Evolutionary conservation across 2,888 invertebrate species (phyloP).

Genomic region (Oxytorus armatus): DNA sequence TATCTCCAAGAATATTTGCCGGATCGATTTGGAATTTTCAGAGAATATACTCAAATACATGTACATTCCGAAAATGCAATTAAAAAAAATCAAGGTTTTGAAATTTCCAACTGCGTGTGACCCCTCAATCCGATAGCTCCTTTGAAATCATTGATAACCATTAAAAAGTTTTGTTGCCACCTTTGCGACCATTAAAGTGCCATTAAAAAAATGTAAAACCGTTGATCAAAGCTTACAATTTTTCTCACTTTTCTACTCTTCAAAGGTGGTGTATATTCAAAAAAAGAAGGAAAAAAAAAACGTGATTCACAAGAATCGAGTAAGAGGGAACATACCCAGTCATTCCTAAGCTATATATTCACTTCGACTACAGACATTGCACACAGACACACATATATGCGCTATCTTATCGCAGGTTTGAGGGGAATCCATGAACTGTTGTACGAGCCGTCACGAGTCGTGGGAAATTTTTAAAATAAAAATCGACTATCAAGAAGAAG

Average conservation of each 20-base stretch:
- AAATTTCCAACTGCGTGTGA: no score
- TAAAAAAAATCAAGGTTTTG: no score
- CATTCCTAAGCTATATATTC: conserved; percentile 9
- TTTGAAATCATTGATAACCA: no score
- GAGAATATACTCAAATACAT: no score
- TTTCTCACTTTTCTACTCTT: background rate
- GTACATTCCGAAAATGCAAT: no score
- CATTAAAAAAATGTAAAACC: background rate
- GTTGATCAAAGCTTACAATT: background rate
- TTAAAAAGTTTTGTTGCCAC: no score
- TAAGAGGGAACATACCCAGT: background rate
- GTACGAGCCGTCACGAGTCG: conserved; percentile 24
- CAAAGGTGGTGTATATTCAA: background rate
- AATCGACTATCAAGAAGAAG: conserved; percentile 16
- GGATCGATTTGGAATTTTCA: no score
- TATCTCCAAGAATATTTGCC: no score
- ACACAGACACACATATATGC: background rate
- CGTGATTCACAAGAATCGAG: conserved; percentile 32
- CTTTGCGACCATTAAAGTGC: no score
- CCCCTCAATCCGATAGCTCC: no score
- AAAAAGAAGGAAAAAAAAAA: background rate
- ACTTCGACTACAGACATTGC: conserved; percentile 8
- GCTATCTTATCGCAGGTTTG: conserved; percentile 61
- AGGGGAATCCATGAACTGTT: conserved; percentile 44
- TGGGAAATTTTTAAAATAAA: conserved; percentile 36